These are phyloP conservation scores for Ametastegia equiseti DNA, from an alignment of 2,888 invertebrate genomes.

Conservation along the genomic window DNA sequence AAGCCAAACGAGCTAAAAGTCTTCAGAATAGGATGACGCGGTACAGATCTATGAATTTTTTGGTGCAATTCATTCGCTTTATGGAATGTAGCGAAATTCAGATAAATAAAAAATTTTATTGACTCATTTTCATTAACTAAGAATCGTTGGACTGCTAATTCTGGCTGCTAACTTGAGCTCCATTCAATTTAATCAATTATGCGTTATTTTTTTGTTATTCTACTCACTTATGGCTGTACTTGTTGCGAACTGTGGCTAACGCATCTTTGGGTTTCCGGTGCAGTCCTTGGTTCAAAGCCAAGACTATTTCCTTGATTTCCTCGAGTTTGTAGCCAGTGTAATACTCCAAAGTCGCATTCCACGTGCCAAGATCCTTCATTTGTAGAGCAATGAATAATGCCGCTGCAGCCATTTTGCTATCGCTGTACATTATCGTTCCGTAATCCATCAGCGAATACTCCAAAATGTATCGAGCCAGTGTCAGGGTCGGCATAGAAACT, in stretches of 20 bases:
- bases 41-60: no score
- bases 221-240: constrained; percentile 92
- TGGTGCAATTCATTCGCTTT: no score
- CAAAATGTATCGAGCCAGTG: constrained; percentile 95
- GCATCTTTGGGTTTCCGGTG: constrained; percentile 88
- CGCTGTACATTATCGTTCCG: constrained; percentile 85
- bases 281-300: constrained; percentile 86
- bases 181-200: no score
- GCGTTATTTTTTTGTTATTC: no score
- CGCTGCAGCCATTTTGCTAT: constrained; percentile 95
- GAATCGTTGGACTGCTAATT: no score
- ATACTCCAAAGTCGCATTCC: constrained; percentile 87
- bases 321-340: constrained; percentile 88
- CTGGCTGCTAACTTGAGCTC: no score
- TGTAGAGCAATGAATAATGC: constrained; percentile 91
- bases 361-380: constrained; percentile 88
- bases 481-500: constrained; percentile 93
- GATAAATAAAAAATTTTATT: no score
- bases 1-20: no score
- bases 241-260: constrained; percentile 91
- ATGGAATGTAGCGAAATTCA: no score
- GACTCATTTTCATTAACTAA: no score
- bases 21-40: no score
- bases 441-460: constrained; percentile 97
- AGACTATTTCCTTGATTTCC: constrained; percentile 86